Conservation (phyloP, 2,113 vertebrate species). For the Coryphaenoides rupestris region DNA sequence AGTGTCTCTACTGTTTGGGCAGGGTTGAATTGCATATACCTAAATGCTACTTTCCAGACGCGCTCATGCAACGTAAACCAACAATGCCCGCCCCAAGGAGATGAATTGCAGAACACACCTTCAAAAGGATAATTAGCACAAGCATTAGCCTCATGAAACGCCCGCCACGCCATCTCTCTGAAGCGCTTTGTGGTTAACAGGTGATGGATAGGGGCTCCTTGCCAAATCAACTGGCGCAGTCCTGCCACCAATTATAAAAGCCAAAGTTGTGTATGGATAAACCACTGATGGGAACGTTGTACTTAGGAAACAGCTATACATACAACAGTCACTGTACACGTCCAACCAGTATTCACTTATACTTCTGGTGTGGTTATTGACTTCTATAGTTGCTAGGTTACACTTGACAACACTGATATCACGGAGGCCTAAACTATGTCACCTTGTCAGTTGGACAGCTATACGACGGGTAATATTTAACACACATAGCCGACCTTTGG, state of each 20-base stretch:
- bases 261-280: constrained; percentile 30
- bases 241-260: constrained; percentile 46
- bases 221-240: constrained; percentile 43
- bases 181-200: constrained; percentile 15
- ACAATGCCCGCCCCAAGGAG: constrained; percentile 12
- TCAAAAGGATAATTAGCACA: constrained; percentile 11
- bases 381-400: constrained; percentile 53
- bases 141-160: constrained; percentile 26
- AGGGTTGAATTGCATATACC: constrained; percentile 61
- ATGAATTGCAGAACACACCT: constrained; percentile 23
- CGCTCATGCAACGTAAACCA: constrained; percentile 30
- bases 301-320: constrained; percentile 45
- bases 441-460: constrained; percentile 48
- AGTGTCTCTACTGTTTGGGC: constrained; percentile 48
- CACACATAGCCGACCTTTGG: constrained; percentile 49
- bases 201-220: constrained; percentile 22
- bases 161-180: constrained; percentile 6
- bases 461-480: constrained; percentile 40
- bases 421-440: constrained; percentile 44
- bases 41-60: constrained; percentile 50
- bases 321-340: constrained; percentile 61
- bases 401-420: constrained; percentile 64
- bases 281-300: constrained; percentile 31
- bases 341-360: constrained; percentile 43
- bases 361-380: constrained; percentile 36